Conservation (phyloP, 2,113 vertebrate genomes). For the Epinephelus cyanopodus region DNA sequence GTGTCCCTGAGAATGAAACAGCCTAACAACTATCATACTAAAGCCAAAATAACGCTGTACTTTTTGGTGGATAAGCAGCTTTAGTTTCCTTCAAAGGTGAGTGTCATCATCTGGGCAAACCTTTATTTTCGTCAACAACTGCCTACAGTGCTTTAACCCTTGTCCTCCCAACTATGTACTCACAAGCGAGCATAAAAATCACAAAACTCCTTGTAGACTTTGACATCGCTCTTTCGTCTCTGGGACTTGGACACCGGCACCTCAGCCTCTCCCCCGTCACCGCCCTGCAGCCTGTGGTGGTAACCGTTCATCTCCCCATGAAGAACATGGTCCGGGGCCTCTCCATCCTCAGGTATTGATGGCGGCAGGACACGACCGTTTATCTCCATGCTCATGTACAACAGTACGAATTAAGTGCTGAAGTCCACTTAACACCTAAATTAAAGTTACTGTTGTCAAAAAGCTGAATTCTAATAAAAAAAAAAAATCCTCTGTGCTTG, state of each 20-base stretch:
- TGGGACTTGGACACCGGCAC: conserved; percentile 92
- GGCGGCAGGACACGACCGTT: conserved; percentile 77
- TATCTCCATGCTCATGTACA: conserved; percentile 81
- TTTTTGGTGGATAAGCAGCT: neutral
- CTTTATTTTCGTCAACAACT: neutral
- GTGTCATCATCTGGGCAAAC: neutral
- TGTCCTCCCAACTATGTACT: conserved; percentile 78
- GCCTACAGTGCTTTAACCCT: neutral
- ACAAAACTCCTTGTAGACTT: conserved; percentile 99
- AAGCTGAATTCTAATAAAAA: neutral
- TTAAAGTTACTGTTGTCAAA: neutral
- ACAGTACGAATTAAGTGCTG: neutral
- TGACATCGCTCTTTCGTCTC: conserved; percentile 92
- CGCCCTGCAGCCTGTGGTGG: conserved; percentile 64
- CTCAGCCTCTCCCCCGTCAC: conserved; percentile 84
- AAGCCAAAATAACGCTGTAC: neutral
- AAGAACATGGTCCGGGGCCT: conserved; percentile 67
- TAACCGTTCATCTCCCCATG: conserved; percentile 71
- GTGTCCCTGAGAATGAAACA: neutral
- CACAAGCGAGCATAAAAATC: conserved; percentile 98
- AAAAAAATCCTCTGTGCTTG: conserved; percentile 21
- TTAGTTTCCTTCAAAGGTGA: neutral
- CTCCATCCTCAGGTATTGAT: conserved; percentile 89
- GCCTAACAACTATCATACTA: neutral
- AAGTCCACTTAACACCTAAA: neutral